Base-by-base conservation (phyloP, 2,113 vertebrate genomes). In the Pangasianodon hypophthalmus region DNA sequence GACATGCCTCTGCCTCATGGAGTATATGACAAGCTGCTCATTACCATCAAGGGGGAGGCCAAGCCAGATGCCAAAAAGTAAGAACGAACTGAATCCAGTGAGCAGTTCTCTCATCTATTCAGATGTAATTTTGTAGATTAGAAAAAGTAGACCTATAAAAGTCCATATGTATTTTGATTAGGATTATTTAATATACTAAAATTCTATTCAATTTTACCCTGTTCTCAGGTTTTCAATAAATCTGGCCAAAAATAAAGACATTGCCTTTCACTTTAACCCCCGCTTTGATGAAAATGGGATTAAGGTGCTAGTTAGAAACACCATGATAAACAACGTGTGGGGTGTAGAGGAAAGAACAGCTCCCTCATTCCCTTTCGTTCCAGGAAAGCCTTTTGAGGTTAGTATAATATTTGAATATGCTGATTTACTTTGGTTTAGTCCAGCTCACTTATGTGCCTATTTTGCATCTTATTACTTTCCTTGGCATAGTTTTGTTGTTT, bases 341-440 rank as follows among this genome's bases (percentile, higher is more conserved):
- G 94, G 93, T 19, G 9, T 1, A 24, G 93, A 92, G 67, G 94
- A 94, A 89, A 89, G 91, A 54, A n/a, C 46, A 37, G 46, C 79
- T 11, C 16, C 54, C n/a, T 19, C 77, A 32, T 92, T 91, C 77
- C 93, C 94, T 60, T 93, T 94, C 62, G 48, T 19, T 46, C 50
- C 9, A 13, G 94, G 93, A 29, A 64, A 92, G 85, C 60, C 91
- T 21, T 94, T 94, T 89, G 91, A 94, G 92, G 94, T 94, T 77
- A 92, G 91, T 60, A 52, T 56, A 44, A 10, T 24, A 48, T 13
- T n/a, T 87, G 29, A 6, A 83, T 16, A 69, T 67, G 24, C 32
- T 29, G 50, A 16, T 75, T 89, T 37, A 10, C 2, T 82, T 3
- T 52, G 48, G 62, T 29, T 58, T 41, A 29, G 48, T n/a, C 44